Conservation (phyloP, 2,797 vertebrate genomes). For the Lacerta viridis region DNA sequence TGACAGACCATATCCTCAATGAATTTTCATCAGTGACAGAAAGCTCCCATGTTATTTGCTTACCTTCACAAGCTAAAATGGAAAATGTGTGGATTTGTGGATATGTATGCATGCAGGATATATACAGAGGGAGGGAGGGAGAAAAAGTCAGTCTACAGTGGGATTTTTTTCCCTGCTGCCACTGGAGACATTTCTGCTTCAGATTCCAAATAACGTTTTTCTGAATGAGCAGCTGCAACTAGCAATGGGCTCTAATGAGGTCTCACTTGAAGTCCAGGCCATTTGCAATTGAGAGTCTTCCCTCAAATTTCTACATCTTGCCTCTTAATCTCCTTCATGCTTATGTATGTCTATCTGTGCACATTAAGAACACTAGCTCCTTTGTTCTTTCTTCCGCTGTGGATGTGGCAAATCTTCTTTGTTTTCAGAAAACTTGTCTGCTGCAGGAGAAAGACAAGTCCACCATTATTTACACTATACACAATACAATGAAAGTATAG, state of each 20-base stretch:
- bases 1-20: conserved; percentile 4
- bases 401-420: background rate
- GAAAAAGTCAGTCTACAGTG: background rate
- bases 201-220: conserved; percentile 33
- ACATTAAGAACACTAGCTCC: background rate
- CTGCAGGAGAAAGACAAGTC: conserved; percentile 22
- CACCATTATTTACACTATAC: conserved; percentile 8
- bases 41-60: conserved; percentile 26
- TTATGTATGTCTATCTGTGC: background rate
- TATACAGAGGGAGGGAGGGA: too few species aligned
- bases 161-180: background rate
- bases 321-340: conserved; percentile 45
- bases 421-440: conserved; percentile 23
- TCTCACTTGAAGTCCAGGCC: conserved; percentile 38
- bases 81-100: too few species aligned
- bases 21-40: conserved; percentile 20
- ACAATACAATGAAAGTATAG: background rate
- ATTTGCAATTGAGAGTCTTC: conserved; percentile 42
- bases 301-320: conserved; percentile 23
- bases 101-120: too few species aligned
- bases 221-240: conserved; percentile 24
- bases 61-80: conserved; percentile 17
- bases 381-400: conserved; percentile 30
- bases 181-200: conserved; percentile 48
- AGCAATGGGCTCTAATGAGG: conserved; percentile 12